These are phyloP conservation scores for Rhodeus uyekii DNA, from an alignment of 2,797 vertebrate species.

Conservation along the genomic window DNA sequence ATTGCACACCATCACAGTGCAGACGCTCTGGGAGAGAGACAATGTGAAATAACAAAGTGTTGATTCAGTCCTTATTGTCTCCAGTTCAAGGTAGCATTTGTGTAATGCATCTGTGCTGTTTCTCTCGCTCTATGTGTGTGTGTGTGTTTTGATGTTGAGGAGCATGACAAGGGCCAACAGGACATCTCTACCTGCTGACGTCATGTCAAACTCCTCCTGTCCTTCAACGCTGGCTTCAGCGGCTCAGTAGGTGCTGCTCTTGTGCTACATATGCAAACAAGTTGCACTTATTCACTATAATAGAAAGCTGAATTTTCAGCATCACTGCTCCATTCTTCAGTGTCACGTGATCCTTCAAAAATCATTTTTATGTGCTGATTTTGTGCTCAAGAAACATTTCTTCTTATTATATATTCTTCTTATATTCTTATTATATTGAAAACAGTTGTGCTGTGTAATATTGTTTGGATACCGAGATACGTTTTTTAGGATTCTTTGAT, in stretches of 20 bases:
- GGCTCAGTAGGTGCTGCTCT: constrained; percentile 41
- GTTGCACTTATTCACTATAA: not conserved
- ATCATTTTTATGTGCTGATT: not conserved
- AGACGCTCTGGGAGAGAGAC: constrained; percentile 71
- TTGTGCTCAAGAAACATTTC: not conserved
- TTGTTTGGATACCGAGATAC: not conserved
- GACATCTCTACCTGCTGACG: constrained; percentile 54
- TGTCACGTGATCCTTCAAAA: not conserved
- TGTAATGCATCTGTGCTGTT: not conserved
- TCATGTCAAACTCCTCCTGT: not conserved
- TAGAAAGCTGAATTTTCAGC: not conserved
- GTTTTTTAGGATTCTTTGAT: not conserved
- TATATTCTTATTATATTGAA: not conserved
- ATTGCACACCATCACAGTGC: constrained; percentile 78
- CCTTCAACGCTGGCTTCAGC: not conserved
- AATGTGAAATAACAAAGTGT: constrained; percentile 65
- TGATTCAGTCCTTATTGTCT: constrained; percentile 58
- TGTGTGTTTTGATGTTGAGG: constrained; percentile 20
- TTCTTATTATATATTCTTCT: not conserved
- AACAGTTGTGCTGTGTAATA: not conserved
- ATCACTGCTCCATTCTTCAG: not conserved
- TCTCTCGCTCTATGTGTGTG: not conserved
- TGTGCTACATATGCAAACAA: constrained; percentile 22
- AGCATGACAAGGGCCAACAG: constrained; percentile 45
- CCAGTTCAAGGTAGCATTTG: not conserved